Conservation (phyloP, 1,140 invertebrate genomes). For the Catajapyx aquilonaris region DNA sequence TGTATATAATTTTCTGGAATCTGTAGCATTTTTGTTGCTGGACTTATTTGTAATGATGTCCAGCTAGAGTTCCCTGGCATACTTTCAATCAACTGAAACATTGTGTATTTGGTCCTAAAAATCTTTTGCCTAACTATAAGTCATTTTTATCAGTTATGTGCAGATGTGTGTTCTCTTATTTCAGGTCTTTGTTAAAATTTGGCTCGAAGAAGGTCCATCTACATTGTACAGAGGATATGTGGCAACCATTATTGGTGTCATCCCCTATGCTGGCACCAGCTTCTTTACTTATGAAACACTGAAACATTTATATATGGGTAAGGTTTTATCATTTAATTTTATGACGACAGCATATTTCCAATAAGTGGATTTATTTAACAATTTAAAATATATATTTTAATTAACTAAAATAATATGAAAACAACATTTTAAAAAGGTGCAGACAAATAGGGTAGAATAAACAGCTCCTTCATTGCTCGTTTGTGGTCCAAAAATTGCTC, state of each 20-base stretch:
- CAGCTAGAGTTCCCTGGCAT: no score
- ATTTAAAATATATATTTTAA: background rate
- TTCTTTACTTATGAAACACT: conserved; percentile 95
- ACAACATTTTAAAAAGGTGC: background rate
- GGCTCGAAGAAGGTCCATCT: conserved; percentile 49
- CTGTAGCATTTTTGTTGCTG: no score
- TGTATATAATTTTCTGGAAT: conserved; percentile 34
- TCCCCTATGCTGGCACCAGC: conserved; percentile 90
- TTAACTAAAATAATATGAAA: background rate
- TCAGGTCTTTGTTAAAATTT: conserved; percentile 67
- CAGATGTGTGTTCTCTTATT: conserved; percentile 10
- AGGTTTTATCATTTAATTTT: conserved; percentile 14
- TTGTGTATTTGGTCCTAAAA: no score
- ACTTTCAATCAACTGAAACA: no score
- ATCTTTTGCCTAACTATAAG: no score
- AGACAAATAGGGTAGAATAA: background rate
- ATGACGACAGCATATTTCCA: no score
- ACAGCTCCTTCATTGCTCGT: background rate
- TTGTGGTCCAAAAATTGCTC: background rate
- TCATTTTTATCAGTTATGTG: no score
- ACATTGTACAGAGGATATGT: conserved; percentile 72
- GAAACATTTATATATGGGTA: conserved; percentile 61
- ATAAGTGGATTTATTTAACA: background rate
- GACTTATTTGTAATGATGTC: no score
- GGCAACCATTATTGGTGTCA: conserved; percentile 79